phyloP scores from a whole-genome alignment of 2,113 vertebrate species.

The Acanthochromis polyacanthus region DNA sequence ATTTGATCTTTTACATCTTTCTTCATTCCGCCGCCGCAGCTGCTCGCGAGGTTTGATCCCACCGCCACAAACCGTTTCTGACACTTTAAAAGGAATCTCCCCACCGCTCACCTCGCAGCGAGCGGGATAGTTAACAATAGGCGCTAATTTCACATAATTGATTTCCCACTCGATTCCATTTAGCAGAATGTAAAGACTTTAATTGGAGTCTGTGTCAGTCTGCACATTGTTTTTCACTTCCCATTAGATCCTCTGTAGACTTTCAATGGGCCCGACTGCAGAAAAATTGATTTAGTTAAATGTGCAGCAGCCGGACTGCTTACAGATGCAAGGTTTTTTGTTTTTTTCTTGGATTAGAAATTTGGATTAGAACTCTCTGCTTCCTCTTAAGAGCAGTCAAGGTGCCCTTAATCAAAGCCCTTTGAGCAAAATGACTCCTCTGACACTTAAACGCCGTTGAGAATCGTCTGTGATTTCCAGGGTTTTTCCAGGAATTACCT shows the following conservation, averaged over 20 bases:
- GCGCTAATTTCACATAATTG: slow-evolving; percentile 58
- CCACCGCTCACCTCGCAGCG: slow-evolving; percentile 3
- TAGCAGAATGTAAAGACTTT: slow-evolving; percentile 43
- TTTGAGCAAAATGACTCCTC: slow-evolving; percentile 30
- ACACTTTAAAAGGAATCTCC: slow-evolving; percentile 60
- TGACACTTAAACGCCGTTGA: background rate
- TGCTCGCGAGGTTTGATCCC: slow-evolving; percentile 45
- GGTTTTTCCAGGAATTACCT: background rate
- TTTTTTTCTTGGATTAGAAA: slow-evolving; percentile 7
- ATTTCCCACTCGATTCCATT: slow-evolving; percentile 52
- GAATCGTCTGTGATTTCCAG: slow-evolving; percentile 19
- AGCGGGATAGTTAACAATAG: slow-evolving; percentile 41
- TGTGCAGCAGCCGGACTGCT: background rate
- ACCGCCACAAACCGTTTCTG: slow-evolving; percentile 36
- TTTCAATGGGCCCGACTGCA: background rate
- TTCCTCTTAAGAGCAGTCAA: slow-evolving; percentile 20
- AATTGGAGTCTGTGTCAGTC: slow-evolving; percentile 43
- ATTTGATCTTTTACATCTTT: slow-evolving; percentile 62
- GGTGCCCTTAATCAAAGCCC: slow-evolving; percentile 63
- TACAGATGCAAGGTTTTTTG: background rate
- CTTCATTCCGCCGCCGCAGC: background rate
- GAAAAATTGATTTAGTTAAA: background rate
- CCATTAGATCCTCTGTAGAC: slow-evolving; percentile 6
- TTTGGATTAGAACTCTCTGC: slow-evolving; percentile 7
- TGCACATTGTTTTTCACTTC: slow-evolving; percentile 34